Conservation (phyloP, 2,113 vertebrate genomes). For the Eclectus roratus region DNA sequence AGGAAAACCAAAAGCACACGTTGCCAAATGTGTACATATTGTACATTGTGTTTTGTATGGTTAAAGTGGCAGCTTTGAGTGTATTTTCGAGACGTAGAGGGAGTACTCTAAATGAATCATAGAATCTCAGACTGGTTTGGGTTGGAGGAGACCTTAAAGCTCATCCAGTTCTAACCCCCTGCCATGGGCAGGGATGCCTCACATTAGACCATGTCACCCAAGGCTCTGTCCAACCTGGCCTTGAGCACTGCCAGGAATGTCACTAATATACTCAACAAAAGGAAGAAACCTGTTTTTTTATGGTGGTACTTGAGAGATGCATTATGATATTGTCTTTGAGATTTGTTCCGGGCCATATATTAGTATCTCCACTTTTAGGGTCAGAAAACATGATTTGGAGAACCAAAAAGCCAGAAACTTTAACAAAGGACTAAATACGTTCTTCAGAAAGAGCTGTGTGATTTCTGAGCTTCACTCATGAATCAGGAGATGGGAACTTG, state of each 20-base stretch:
- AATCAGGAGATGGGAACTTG: neutral
- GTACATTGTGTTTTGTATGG: neutral
- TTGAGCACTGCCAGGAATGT: neutral
- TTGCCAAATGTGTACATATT: neutral
- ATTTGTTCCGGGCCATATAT: neutral
- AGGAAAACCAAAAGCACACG: constrained; percentile 13
- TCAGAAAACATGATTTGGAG: neutral
- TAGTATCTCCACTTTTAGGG: neutral
- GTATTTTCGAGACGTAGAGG: neutral
- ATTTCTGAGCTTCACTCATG: neutral
- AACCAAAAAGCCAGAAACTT: neutral
- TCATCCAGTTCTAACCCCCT: neutral
- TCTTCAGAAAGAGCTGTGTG: neutral
- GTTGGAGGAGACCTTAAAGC: neutral
- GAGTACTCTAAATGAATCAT: neutral
- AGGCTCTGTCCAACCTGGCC: neutral
- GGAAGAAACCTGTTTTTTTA: neutral
- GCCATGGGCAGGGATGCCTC: neutral
- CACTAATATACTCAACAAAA: neutral
- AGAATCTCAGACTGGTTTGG: neutral
- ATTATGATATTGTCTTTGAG: neutral
- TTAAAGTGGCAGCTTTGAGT: neutral
- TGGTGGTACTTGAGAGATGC: neutral
- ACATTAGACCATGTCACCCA: neutral
- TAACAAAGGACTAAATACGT: neutral